Evolutionary conservation across 1,140 invertebrate genomes (phyloP), one percentile per base, ranked within the genome.

Genomic region (Aethina tumida): DNA sequence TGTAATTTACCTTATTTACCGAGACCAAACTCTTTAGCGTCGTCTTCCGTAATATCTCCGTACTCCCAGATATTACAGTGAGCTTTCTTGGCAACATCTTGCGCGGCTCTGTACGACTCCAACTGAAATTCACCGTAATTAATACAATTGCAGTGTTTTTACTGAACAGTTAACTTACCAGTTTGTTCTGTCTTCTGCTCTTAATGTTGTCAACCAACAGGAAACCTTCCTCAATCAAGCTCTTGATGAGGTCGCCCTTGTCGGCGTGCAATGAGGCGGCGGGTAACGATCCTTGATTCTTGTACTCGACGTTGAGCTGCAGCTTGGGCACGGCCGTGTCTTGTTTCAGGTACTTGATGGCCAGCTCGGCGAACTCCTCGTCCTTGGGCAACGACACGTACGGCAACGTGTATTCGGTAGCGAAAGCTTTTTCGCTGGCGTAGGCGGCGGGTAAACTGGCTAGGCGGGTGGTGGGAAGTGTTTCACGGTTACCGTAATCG

Each of bases 31-130:
- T 93, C 88, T 45, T 79, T 79, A n/a, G 87, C 85, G 65, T 97
- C 91, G 54, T 97, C 94, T 48, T 90, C 91, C 36, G 84, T 89
- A 57, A 96, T 88, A 60, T 97, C 93, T 10, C 94, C 94, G 60
- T 98, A 97, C 51, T 84, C 77, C 93, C 94, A 98, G 44, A 97
- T 81, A 58, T 84, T 87, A 37, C 78, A 65, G 63, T 91, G 86
- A 29, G 78, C 75, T 45, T 78, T 79, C 60, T 87, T 84, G 3
- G 93, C 94, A 34, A 77, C 68, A 43, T 90, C 80, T 61, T 96
- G 84, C 8, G 90, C 86, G 21, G 74, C 74, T 43, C 70, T 73
- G 60, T 96, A 97, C 37, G 91, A 84, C 19, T 70, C 70, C 40
- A 89, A 45, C 78, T 81, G 50, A 5, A 65, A 63, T 35, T 2